A percentile compares a stretch with the other conserved stretches of the same genome.
phyloP scores from a whole-genome alignment of 2,888 invertebrate species.

The Peribatodes rhomboidaria region DNA sequence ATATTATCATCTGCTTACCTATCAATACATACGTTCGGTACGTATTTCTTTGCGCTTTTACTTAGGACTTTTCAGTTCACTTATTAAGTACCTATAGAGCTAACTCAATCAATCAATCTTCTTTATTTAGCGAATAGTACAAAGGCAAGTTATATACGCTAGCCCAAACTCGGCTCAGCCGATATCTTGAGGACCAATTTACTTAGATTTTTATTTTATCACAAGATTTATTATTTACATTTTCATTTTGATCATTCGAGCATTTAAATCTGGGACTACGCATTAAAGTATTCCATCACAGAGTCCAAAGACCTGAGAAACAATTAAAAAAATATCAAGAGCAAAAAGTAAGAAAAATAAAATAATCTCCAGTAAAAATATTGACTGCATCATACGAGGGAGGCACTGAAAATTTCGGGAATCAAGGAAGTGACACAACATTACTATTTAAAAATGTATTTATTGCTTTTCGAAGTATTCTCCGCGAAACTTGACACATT shows the following conservation, averaged over 20 bases:
- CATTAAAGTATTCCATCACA: conserved; percentile 1
- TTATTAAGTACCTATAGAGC: neutral
- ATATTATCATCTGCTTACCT: neutral
- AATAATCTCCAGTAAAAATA: conserved; percentile 33
- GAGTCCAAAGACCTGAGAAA: conserved; percentile 14
- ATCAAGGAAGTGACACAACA: too few relatives aligned
- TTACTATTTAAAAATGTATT: too few relatives aligned
- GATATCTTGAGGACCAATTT: too few relatives aligned
- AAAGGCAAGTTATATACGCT: too few relatives aligned
- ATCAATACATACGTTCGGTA: neutral
- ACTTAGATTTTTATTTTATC: neutral
- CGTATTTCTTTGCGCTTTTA: too few relatives aligned
- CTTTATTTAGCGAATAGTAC: too few relatives aligned
- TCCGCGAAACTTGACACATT: too few relatives aligned
- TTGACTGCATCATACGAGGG: conserved; percentile 26
- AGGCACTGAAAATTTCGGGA: too few relatives aligned
- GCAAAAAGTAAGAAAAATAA: conserved; percentile 30
- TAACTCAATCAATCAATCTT: too few relatives aligned
- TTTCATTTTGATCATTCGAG: too few relatives aligned
- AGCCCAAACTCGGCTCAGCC: too few relatives aligned
- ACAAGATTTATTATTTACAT: neutral
- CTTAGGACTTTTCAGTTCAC: neutral
- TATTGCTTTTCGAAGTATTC: too few relatives aligned
- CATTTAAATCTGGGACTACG: neutral
- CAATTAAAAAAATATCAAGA: conserved; percentile 30